Evolutionary conservation across 2,113 vertebrate genomes (phyloP), one percentile per base, ranked within the genome.

Genomic region (Triplophysa siluroides): DNA sequence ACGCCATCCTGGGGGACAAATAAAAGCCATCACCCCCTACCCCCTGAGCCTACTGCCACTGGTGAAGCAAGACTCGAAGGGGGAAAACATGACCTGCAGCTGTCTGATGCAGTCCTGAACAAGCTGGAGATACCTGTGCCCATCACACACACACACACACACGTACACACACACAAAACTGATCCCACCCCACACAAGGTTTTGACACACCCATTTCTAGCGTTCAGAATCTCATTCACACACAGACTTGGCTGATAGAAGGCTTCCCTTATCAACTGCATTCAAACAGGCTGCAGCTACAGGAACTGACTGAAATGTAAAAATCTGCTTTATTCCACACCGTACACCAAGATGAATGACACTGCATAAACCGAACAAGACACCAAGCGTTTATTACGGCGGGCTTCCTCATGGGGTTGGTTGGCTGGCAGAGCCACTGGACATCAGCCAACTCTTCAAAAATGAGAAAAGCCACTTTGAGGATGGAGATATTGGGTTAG

Each of bases 1-100:
- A 95, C 78, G 95, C 97, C 90, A 95, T 98, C 90, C 95, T 98
- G 87, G 96, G 94, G 91, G 95, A 96, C 89, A 97, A 98, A 91
- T 98, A 96, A 91, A 89, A 91, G 83, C 50, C 90, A 82, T 87
- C 64, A 33, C 58, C 56, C 92, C 86, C 91, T 91, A 80, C 83
- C 88, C 91, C 91, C 88, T 75, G 74, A 62, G 76, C 83, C 91
- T 92, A 90, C 92, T 92, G 88, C 87, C 80, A 91, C 90, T 91
- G 92, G 92, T 94, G 90, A 92, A 91, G 87, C 89, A 91, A 90
- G 88, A 91, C 85, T 91, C 78, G 92, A 89, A 83, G 90, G 92
- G 93, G 92, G 89, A 92, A 92, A 92, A 91, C 50, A 70, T 92
- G 91, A 93, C 90, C 91, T 89, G 91, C 93, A 91, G 89, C 91